Evolutionary conservation across 2,888 invertebrate genomes (phyloP).

Genomic region (Caenorhabditis drosophilae): DNA sequence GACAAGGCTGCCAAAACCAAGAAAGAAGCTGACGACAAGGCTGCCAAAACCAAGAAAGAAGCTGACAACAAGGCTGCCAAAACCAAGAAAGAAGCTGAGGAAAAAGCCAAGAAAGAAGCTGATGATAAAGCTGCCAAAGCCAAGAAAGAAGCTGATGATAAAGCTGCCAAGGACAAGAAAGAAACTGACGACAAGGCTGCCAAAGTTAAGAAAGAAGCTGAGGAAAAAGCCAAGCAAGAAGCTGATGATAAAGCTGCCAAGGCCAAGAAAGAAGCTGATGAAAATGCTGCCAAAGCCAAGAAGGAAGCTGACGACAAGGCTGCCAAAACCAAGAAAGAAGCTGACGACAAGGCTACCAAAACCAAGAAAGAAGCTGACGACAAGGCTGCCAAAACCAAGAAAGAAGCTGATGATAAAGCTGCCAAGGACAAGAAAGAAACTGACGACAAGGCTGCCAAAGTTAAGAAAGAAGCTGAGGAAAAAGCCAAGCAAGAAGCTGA

Average conservation of each 20-base stretch:
- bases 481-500: neutral
- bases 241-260: constrained; percentile 2
- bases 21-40: neutral
- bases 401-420: constrained; percentile 12
- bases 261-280: constrained; percentile 6
- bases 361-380: neutral
- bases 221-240: constrained; percentile 1
- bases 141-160: constrained; percentile 10
- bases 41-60: constrained; percentile 4
- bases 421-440: constrained; percentile 13
- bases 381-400: constrained; percentile 10
- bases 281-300: neutral
- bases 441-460: constrained; percentile 1
- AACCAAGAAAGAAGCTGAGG: constrained; percentile 14
- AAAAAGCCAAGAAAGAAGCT: constrained; percentile 7
- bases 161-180: neutral
- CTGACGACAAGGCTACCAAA: neutral
- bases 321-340: neutral
- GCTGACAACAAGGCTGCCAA: constrained; percentile 5
- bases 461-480: constrained; percentile 10
- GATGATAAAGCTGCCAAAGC: constrained; percentile 9
- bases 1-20: constrained; percentile 7
- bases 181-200: constrained; percentile 1
- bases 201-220: neutral
- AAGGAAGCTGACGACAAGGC: neutral